phyloP scores from a whole-genome alignment of 2,888 invertebrate genomes.

The Xestia c-nigrum region DNA sequence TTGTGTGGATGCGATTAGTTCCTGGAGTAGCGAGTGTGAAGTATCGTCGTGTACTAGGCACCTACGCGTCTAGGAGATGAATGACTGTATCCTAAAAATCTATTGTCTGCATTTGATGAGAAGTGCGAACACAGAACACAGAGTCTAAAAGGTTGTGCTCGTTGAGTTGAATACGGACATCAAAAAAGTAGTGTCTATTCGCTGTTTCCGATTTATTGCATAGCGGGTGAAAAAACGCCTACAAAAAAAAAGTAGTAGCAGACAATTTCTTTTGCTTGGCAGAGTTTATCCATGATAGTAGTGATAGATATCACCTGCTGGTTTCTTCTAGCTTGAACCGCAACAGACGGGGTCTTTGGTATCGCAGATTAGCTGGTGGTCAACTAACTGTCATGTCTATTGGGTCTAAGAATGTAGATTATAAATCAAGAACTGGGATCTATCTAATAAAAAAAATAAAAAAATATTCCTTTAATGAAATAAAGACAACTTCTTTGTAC shows the following conservation, averaged over 20 bases:
- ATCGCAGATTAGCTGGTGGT: background rate
- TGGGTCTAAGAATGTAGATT: background rate
- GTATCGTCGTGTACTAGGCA: background rate
- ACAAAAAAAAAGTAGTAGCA: background rate
- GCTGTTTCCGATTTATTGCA: background rate
- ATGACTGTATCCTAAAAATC: slow-evolving; percentile 1
- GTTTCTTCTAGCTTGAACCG: background rate
- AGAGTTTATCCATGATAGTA: background rate
- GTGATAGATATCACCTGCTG: background rate
- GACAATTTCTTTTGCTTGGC: background rate
- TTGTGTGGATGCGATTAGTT: slow-evolving; percentile 34
- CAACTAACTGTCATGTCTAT: background rate
- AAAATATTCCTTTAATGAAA: background rate
- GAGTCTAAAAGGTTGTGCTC: background rate
- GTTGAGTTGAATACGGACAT: background rate
- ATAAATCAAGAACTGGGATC: background rate
- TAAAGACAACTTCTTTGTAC: background rate
- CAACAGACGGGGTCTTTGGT: background rate
- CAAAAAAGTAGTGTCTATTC: too few species aligned
- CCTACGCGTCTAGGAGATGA: background rate
- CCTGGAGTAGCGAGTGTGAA: slow-evolving; percentile 27
- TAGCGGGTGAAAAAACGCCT: background rate
- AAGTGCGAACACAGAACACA: background rate
- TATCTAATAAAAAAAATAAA: background rate
- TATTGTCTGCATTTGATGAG: background rate